Evolutionary conservation across 2,888 invertebrate genomes (phyloP).

Genomic region (Rhamphomyia laevipes): DNA sequence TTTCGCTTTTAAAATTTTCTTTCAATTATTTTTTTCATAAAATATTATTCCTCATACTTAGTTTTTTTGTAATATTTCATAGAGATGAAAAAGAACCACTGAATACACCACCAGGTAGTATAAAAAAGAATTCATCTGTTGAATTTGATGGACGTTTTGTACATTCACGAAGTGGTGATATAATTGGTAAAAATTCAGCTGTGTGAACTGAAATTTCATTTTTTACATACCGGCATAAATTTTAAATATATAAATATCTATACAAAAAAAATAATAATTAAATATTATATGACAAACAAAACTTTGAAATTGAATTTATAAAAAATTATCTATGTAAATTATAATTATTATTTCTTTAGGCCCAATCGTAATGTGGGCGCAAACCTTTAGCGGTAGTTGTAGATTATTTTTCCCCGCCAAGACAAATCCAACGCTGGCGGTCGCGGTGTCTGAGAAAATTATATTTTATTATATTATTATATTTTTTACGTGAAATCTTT

Average conservation of each 20-base stretch:
- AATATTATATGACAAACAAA: too few relatives aligned
- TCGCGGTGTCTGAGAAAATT: too few relatives aligned
- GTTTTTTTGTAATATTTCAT: slow-evolving; percentile 3
- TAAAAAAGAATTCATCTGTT: slow-evolving; percentile 64
- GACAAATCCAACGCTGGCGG: too few relatives aligned
- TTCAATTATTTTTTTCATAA: slow-evolving; percentile 9
- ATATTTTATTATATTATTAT: too few relatives aligned
- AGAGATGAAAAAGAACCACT: slow-evolving; percentile 77
- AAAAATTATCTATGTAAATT: too few relatives aligned
- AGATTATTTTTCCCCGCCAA: too few relatives aligned
- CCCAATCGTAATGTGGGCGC: too few relatives aligned
- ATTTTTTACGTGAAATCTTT: too few relatives aligned
- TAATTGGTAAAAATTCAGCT: slow-evolving; percentile 84
- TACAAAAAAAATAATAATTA: neutral
- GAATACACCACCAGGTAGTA: slow-evolving; percentile 44
- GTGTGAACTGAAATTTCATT: slow-evolving; percentile 39
- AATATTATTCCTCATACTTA: neutral
- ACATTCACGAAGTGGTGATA: slow-evolving; percentile 69
- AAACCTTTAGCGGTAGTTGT: too few relatives aligned
- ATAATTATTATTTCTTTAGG: too few relatives aligned
- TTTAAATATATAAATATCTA: neutral
- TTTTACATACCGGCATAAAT: neutral
- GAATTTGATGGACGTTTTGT: slow-evolving; percentile 75
- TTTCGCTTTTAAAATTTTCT: slow-evolving; percentile 1
- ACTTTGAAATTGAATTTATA: too few relatives aligned